Percentiles rank a stretch among this genome's conserved stretches.
These are phyloP conservation scores for Sesia apiformis DNA, from an alignment of 2,888 invertebrate species.

Conservation along the genomic window DNA sequence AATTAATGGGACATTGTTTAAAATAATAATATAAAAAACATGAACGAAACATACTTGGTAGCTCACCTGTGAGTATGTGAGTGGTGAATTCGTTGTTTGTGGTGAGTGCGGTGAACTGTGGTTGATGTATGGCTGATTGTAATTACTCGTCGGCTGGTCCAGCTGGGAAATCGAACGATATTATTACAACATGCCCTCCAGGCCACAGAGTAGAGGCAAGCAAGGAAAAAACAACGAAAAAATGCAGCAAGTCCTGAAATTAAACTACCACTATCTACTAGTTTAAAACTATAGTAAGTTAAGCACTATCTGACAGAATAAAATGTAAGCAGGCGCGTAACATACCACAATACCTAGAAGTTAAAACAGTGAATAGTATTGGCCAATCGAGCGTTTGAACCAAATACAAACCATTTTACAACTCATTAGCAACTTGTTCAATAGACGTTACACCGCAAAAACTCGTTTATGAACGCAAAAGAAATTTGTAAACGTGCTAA, in stretches of 20 bases:
- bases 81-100: constrained; percentile 57
- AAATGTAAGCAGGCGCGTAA: constrained; percentile 10
- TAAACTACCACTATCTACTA: constrained; percentile 11
- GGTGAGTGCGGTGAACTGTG: constrained; percentile 64
- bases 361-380: neutral
- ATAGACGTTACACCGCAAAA: too few relatives aligned
- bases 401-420: too few relatives aligned
- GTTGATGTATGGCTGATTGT: constrained; percentile 59
- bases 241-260: constrained; percentile 33
- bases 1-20: neutral
- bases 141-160: constrained; percentile 57
- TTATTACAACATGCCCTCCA: neutral
- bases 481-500: too few relatives aligned
- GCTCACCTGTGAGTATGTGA: constrained; percentile 59
- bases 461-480: too few relatives aligned
- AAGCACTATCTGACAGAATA: neutral
- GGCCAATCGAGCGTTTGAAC: too few relatives aligned
- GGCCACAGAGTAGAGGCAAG: constrained; percentile 15
- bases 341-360: constrained; percentile 2
- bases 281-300: neutral
- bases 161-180: constrained; percentile 30
- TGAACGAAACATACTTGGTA: neutral
- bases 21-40: neutral
- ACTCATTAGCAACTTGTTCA: too few relatives aligned
- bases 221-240: constrained; percentile 27